Evolutionary conservation across 2,888 invertebrate species (phyloP).

Genomic region (Spatulosminthurus flaviceps): DNA sequence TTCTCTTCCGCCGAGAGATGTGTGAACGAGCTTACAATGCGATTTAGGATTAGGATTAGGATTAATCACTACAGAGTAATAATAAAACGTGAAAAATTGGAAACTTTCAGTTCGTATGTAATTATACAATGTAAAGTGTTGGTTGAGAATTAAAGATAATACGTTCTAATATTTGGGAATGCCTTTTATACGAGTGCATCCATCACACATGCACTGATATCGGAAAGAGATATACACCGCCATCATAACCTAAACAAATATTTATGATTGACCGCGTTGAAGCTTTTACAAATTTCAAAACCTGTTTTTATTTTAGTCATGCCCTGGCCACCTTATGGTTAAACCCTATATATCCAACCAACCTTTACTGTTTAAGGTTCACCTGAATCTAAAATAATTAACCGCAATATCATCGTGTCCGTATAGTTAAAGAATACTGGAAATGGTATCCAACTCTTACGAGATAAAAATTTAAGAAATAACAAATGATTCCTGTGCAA

Average conservation of each 20-base stretch:
- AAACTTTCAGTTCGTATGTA: conserved; percentile 4
- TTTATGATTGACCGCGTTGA: background rate
- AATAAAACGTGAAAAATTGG: conserved; percentile 14
- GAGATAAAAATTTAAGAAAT: background rate
- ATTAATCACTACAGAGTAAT: background rate
- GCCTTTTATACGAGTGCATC: background rate
- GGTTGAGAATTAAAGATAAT: background rate
- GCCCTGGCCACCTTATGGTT: too few species aligned
- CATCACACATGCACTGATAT: background rate
- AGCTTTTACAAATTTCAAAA: background rate
- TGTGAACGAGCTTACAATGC: too few species aligned
- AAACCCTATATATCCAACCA: too few species aligned
- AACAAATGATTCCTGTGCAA: background rate
- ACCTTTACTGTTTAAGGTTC: too few species aligned
- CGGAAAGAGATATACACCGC: background rate
- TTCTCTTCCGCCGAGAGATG: too few species aligned
- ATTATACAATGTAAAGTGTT: background rate
- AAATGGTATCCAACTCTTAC: background rate
- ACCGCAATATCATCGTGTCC: too few species aligned
- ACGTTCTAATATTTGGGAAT: background rate
- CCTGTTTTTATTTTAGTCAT: background rate
- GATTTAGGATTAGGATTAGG: background rate
- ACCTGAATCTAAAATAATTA: too few species aligned
- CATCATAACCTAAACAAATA: background rate
- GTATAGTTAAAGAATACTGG: background rate